A percentile compares a stretch with the other conserved stretches of the same genome.
Evolutionary conservation across 2,113 vertebrate genomes (phyloP).

Genomic region (Gymnogyps californianus): DNA sequence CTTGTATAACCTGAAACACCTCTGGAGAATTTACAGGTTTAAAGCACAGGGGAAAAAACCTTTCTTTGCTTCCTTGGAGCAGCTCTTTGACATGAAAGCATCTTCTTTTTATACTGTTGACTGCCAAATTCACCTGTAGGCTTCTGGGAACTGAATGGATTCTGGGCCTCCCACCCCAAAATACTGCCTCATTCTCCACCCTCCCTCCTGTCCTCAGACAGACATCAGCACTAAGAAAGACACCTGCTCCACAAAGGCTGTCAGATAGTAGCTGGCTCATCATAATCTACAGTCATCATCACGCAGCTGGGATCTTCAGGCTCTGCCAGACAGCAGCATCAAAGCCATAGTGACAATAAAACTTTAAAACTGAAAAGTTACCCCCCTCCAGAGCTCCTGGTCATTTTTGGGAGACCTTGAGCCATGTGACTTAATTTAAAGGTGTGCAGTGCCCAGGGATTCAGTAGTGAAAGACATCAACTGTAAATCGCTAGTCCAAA

Average conservation of each 20-base stretch:
- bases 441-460: not conserved
- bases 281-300: not conserved
- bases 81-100: not conserved
- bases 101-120: not conserved
- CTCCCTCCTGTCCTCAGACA: not conserved
- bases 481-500: accelerated
- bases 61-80: not conserved
- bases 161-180: not conserved
- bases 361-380: not conserved
- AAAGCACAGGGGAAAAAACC: not conserved
- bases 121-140: not conserved
- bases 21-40: not conserved
- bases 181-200: not conserved
- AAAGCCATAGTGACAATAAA: not conserved
- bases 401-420: not conserved
- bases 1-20: not conserved
- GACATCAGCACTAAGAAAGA: not conserved
- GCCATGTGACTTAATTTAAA: not conserved
- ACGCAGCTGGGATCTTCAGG: not conserved
- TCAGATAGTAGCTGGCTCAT: not conserved
- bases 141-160: not conserved
- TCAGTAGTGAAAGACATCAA: not conserved
- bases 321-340: not conserved
- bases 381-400: not conserved
- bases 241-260: not conserved